Conservation (phyloP, 2,797 vertebrate species). For the Heterohyrax brucei region DNA sequence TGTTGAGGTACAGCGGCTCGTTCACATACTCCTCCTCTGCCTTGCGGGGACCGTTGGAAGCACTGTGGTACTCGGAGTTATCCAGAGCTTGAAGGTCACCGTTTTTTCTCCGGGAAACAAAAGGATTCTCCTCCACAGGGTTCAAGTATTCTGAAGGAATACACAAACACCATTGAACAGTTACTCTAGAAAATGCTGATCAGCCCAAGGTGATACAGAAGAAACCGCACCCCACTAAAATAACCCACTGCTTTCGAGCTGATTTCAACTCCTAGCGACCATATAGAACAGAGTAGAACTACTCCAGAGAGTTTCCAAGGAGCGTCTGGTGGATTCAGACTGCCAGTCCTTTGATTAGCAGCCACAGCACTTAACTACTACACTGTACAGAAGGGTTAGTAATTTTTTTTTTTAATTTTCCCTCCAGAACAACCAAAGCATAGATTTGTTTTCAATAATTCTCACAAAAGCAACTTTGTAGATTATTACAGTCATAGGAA, state of each 20-base stretch:
- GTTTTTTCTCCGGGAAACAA: conserved; percentile 96
- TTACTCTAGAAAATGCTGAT: not conserved
- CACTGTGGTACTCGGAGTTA: conserved; percentile 97
- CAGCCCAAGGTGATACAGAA: not conserved
- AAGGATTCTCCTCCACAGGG: conserved; percentile 98
- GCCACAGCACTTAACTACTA: too few relatives aligned
- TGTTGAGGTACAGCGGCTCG: conserved; percentile 97
- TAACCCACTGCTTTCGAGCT: too few relatives aligned
- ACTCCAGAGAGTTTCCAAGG: too few relatives aligned
- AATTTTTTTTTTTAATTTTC: not conserved
- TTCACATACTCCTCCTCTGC: conserved; percentile 97
- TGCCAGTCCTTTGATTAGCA: too few relatives aligned
- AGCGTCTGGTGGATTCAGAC: too few relatives aligned
- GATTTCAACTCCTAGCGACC: too few relatives aligned
- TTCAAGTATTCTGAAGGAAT: conserved; percentile 95
- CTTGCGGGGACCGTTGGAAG: conserved; percentile 93
- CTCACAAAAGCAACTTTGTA: not conserved
- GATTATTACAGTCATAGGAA: too few relatives aligned
- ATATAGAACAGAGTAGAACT: too few relatives aligned
- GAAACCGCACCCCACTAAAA: too few relatives aligned
- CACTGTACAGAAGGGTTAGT: not conserved
- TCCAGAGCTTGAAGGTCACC: conserved; percentile 97
- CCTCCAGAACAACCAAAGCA: not conserved
- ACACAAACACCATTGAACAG: not conserved
- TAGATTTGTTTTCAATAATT: not conserved